Conservation (phyloP, 2,797 vertebrate genomes). For the Schizopygopsis malacanthus region DNA sequence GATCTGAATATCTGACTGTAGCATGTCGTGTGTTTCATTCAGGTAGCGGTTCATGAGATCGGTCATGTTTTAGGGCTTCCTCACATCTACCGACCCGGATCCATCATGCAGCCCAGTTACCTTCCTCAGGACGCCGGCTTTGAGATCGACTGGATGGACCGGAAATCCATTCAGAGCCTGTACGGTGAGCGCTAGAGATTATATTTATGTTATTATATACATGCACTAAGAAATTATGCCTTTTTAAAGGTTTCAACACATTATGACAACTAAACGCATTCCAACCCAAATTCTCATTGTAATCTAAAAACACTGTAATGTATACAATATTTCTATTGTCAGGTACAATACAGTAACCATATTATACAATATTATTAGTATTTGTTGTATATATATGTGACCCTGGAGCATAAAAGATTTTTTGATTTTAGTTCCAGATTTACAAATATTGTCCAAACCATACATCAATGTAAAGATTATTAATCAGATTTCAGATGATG, state of each 20-base stretch:
- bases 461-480: too few relatives aligned
- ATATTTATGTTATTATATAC: not conserved
- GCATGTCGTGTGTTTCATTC: not conserved
- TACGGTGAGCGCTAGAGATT: constrained; percentile 73
- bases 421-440: too few relatives aligned
- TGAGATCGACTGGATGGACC: constrained; percentile 86
- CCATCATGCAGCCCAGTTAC: constrained; percentile 88
- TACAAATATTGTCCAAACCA: too few relatives aligned
- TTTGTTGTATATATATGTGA: too few relatives aligned
- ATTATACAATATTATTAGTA: too few relatives aligned
- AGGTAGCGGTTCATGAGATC: constrained; percentile 89
- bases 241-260: not conserved
- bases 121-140: constrained; percentile 78
- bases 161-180: constrained; percentile 83
- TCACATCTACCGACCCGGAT: constrained; percentile 81
- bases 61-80: constrained; percentile 86
- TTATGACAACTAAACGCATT: not conserved
- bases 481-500: too few relatives aligned
- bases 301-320: too few relatives aligned
- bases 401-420: too few relatives aligned
- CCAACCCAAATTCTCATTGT: not conserved
- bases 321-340: too few relatives aligned
- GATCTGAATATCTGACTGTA: not conserved
- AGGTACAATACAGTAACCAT: too few relatives aligned
- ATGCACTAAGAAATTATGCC: not conserved